phyloP scores from a whole-genome alignment of 2,113 vertebrate genomes.

The Colossoma macropomum region DNA sequence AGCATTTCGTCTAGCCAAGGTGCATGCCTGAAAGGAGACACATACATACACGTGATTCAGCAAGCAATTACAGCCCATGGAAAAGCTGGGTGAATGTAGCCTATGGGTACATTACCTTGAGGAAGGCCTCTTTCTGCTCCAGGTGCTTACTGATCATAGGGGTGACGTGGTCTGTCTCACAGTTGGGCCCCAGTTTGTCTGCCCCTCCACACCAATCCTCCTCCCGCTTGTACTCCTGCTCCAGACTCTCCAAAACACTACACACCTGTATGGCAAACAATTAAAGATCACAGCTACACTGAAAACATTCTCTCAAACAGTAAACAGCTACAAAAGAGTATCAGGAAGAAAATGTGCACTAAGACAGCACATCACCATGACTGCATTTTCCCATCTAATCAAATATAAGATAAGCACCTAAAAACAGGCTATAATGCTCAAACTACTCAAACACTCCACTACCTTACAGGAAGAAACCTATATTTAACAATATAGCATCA shows the following conservation, averaged over 20 bases:
- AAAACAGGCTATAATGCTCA: too few species aligned
- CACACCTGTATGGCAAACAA: constrained; percentile 83
- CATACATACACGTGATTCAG: neutral
- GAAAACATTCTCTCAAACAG: too few species aligned
- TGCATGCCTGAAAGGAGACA: constrained; percentile 85
- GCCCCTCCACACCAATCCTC: constrained; percentile 99
- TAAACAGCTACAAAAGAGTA: neutral
- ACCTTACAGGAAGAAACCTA: too few species aligned
- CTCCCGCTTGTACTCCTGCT: constrained; percentile 97
- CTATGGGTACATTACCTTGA: constrained; percentile 82
- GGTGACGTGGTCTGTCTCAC: constrained; percentile 94
- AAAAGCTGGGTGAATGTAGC: constrained; percentile 1
- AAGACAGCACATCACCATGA: too few species aligned
- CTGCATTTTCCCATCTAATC: too few species aligned
- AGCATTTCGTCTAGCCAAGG: constrained; percentile 92
- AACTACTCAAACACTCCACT: too few species aligned
- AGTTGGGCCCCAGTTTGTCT: constrained; percentile 97
- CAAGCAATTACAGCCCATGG: neutral
- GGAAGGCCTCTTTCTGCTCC: constrained; percentile 97
- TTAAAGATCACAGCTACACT: neutral
- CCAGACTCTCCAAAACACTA: constrained; percentile 95
- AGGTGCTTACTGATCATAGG: constrained; percentile 99
- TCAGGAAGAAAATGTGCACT: too few species aligned
- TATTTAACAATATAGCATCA: too few species aligned
- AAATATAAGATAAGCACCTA: too few species aligned